Percentiles rank a stretch among this genome's conserved stretches.
Conservation (phyloP, 2,113 vertebrate genomes). For the Pachyramphus minor region DNA sequence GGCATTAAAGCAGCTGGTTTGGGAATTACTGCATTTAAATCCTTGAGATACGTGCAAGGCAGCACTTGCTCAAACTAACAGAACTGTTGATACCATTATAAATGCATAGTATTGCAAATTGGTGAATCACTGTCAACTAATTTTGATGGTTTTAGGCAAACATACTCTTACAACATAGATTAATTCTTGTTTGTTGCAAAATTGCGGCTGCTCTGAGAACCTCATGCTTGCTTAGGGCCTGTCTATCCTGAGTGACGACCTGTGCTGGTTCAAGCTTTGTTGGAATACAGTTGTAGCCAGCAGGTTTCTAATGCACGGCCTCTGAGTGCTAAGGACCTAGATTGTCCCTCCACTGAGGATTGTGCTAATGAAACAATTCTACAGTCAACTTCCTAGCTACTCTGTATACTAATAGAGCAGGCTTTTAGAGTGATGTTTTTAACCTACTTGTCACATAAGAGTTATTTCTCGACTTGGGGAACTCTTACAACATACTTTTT, state of each 20-base stretch:
- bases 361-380: constrained; percentile 30
- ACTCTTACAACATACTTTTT: constrained; percentile 17
- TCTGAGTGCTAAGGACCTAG: background rate
- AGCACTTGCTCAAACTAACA: background rate
- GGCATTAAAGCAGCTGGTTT: background rate
- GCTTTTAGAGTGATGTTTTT: constrained; percentile 1
- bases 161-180: background rate
- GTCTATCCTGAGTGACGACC: background rate
- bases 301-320: background rate
- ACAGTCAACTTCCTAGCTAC: background rate
- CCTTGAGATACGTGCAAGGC: background rate
- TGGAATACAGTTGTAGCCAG: constrained; percentile 26
- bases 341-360: background rate
- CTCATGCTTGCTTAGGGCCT: constrained; percentile 16
- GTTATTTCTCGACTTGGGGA: background rate
- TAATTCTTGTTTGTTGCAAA: constrained; percentile 19
- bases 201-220: constrained; percentile 11
- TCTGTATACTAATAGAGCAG: background rate
- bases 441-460: background rate
- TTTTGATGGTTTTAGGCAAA: background rate
- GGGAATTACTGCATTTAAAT: background rate
- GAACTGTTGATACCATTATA: constrained; percentile 29
- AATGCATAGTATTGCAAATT: background rate
- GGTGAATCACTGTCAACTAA: background rate
- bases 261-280: background rate